These are phyloP conservation scores for Falco naumanni DNA, from an alignment of 2,797 vertebrate genomes.

Conservation along the genomic window DNA sequence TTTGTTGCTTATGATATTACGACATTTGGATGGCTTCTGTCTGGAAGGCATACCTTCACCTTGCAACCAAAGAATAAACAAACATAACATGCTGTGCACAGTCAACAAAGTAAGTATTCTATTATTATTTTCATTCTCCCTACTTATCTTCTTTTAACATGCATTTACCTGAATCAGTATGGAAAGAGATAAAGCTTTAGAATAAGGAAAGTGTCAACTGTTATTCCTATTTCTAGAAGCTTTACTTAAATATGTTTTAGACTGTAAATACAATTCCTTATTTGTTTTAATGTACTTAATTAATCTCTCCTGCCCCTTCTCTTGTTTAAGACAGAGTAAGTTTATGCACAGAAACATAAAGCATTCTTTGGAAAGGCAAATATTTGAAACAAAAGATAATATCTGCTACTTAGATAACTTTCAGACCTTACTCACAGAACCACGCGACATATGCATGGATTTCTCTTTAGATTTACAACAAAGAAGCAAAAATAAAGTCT, in stretches of 20 bases:
- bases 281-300: background rate
- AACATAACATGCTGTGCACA: background rate
- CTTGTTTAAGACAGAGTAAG: background rate
- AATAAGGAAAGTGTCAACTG: background rate
- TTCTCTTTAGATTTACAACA: background rate
- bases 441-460: background rate
- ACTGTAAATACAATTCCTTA: background rate
- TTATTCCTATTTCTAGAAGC: background rate
- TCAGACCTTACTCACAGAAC: background rate
- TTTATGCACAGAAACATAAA: background rate
- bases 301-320: background rate
- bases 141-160: background rate
- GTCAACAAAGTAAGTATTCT: background rate
- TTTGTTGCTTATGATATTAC: background rate
- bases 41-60: background rate
- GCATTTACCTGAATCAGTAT: background rate
- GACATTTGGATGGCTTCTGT: background rate
- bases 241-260: background rate
- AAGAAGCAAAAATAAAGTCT: background rate
- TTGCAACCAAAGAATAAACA: background rate
- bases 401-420: background rate
- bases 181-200: background rate
- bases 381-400: background rate
- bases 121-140: background rate
- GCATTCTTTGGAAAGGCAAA: background rate